Evolutionary conservation across 2,888 invertebrate genomes (phyloP), one percentile per base, ranked within the genome.

Genomic region (Nesidiocoris tenuis): DNA sequence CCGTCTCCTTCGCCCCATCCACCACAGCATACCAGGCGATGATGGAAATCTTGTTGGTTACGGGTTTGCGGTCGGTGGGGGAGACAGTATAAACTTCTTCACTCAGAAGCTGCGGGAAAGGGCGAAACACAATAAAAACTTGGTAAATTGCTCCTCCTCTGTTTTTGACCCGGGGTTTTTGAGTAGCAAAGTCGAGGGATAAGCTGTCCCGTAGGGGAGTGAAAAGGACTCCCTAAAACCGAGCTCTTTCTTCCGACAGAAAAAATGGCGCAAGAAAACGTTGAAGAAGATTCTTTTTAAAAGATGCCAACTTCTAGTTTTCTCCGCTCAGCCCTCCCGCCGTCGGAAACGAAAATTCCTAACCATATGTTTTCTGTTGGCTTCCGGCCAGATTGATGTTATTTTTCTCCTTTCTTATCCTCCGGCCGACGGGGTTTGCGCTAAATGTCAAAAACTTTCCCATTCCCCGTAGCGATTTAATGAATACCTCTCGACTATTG

Each of bases 381-480:
- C 54, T 67, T 63, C 64, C 64, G 61, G 61, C 74, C 74, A 74
- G 74, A 74, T 56, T 74, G 74, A 74, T 55, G 61, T 25, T 61
- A 7, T 39, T 61, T 18, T 54, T 18, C 17, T 67, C 61, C 63
- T 22, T 9, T 61, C 5, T 21, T n/a, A 59, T 7, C n/a, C 55
- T 67, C 55, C 22, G 5, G 24, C 23, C 22, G 39, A 18, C 72
- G 59, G 55, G 61, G 63, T 72, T 76, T 76, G 71, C 71, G 71
- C 61, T 71, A 71, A 66, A 76, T 55, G 76, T 76, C 76, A 76
- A 59, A 74, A 76, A 74, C 65, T 59, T 76, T 76, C 59, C 71
- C 22, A 64, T 72, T 75, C 39, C 39, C 25, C 39, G n/a, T n/a
- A 22, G 19, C 39, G 25, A 39, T 39, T 19, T 65, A 65, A 65